Percentiles rank a stretch among this genome's conserved stretches.
These are phyloP conservation scores for Semotilus atromaculatus DNA, from an alignment of 2,797 vertebrate species.

Conservation along the genomic window DNA sequence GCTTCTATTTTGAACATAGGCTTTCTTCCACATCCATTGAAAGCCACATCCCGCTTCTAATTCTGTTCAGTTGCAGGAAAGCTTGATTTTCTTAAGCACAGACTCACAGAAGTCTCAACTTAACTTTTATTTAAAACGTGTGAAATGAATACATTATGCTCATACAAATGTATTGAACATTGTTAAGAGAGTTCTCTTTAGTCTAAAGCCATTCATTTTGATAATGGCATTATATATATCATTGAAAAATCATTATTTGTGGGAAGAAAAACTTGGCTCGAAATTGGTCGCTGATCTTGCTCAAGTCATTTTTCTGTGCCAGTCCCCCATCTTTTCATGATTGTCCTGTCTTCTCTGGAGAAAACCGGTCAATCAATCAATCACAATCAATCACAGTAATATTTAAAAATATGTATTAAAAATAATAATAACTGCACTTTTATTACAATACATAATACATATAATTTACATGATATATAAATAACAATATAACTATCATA, in stretches of 20 bases:
- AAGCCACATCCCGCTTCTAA: constrained; percentile 9
- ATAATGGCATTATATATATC: not conserved
- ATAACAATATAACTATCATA: too few relatives aligned
- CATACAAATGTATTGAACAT: not conserved
- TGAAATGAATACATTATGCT: not conserved
- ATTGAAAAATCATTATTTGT: not conserved
- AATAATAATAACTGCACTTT: too few relatives aligned
- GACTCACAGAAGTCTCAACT: not conserved
- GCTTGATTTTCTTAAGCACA: constrained; percentile 63
- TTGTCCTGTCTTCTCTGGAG: too few relatives aligned
- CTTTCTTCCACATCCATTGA: constrained; percentile 23
- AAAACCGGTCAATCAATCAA: too few relatives aligned
- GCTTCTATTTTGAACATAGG: constrained; percentile 13
- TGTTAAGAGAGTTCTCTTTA: not conserved
- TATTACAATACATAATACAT: too few relatives aligned
- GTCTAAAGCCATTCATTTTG: not conserved
- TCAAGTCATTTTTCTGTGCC: too few relatives aligned
- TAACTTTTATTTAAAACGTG: not conserved
- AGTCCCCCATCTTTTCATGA: too few relatives aligned
- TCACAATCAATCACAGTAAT: too few relatives aligned
- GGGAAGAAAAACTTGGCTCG: too few relatives aligned
- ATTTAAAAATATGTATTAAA: too few relatives aligned
- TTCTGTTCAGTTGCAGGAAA: constrained; percentile 51
- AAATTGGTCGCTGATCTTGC: not conserved
- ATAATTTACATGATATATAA: too few relatives aligned